These are phyloP conservation scores for Coenonympha glycerion DNA, from an alignment of 2,888 invertebrate species.

Conservation along the genomic window DNA sequence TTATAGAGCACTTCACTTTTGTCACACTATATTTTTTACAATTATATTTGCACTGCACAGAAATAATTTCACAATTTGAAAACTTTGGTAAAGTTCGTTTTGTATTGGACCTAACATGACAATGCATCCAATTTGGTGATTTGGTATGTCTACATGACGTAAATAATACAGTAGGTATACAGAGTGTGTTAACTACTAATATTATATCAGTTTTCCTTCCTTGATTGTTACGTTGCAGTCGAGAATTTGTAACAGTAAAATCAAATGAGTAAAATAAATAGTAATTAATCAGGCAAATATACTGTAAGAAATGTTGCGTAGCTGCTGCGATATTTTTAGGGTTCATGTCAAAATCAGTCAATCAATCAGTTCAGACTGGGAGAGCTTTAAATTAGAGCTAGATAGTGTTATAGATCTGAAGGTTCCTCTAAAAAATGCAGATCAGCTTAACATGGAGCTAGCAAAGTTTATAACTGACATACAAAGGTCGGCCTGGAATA, in stretches of 20 bases:
- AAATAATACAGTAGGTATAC: no score
- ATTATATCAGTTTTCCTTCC: slow-evolving; percentile 4
- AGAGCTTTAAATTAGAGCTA: no score
- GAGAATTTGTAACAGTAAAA: not conserved
- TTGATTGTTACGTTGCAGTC: not conserved
- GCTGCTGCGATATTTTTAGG: no score
- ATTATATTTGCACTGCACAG: not conserved
- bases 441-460: no score
- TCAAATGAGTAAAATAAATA: no score
- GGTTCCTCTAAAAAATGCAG: no score
- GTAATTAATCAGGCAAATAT: not conserved
- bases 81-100: not conserved
- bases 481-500: no score
- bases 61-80: not conserved
- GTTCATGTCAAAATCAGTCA: no score
- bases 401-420: no score
- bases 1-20: not conserved
- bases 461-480: no score
- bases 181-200: not conserved
- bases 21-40: not conserved
- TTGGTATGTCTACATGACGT: not conserved
- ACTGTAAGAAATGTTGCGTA: not conserved
- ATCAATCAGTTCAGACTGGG: no score
- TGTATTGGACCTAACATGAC: not conserved
- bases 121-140: not conserved